A percentile compares a stretch with the other conserved stretches of the same genome.
These are phyloP conservation scores for Lipotes vexillifer DNA, from an alignment of 2,113 vertebrate genomes.

Conservation along the genomic window DNA sequence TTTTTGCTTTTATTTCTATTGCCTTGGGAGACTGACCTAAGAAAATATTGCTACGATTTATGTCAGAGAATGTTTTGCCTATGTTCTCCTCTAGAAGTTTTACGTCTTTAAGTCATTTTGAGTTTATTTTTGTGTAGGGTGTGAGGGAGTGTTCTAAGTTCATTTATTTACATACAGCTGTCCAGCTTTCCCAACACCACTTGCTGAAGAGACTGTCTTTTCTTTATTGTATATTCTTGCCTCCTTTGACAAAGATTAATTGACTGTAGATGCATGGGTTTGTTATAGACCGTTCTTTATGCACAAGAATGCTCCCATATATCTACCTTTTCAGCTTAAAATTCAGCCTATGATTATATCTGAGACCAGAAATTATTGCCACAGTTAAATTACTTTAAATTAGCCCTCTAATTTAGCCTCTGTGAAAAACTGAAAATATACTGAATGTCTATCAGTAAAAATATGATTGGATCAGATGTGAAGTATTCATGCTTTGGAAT, in stretches of 20 bases:
- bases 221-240: neutral
- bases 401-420: neutral
- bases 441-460: neutral
- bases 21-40: too few species aligned
- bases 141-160: neutral
- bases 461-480: neutral
- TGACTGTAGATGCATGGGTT: neutral
- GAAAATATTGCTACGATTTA: neutral
- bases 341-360: neutral
- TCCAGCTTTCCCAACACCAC: neutral
- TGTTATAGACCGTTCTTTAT: neutral
- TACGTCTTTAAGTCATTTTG: neutral
- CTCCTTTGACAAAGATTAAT: neutral
- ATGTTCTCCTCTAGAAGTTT: neutral
- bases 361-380: constrained; percentile 36
- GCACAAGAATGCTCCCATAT: neutral
- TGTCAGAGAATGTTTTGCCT: neutral
- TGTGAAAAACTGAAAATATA: constrained; percentile 4
- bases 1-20: too few species aligned
- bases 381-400: neutral
- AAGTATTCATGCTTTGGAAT: neutral
- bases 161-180: neutral
- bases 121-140: neutral
- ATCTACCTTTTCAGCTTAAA: neutral
- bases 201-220: neutral